Evolutionary conservation across 1,140 invertebrate species (phyloP).

Genomic region (Drosophila kepulauana): DNA sequence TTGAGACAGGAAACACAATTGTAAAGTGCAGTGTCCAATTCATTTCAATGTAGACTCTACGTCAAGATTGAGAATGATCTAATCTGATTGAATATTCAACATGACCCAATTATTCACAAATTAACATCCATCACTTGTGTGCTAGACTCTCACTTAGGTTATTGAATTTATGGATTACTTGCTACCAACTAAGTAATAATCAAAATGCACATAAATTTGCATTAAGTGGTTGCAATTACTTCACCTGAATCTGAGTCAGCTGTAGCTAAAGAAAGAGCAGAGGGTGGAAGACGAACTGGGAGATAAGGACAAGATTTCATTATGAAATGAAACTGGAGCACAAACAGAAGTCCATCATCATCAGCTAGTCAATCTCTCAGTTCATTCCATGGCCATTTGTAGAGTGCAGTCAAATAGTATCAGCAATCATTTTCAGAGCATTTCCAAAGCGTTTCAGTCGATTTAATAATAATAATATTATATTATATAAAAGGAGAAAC

Average conservation of each 20-base stretch:
- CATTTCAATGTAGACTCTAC: neutral
- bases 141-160: conserved; percentile 7
- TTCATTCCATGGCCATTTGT: conserved; percentile 42
- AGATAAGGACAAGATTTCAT: conserved; percentile 8
- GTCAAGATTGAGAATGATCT: neutral
- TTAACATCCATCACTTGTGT: conserved; percentile 19
- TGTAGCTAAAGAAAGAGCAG: neutral
- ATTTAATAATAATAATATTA: conserved; percentile 66
- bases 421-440: conserved; percentile 46
- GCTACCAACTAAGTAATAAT: conserved; percentile 50
- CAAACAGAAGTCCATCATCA: conserved; percentile 18
- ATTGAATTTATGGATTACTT: conserved; percentile 34
- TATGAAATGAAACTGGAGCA: conserved; percentile 11
- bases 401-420: conserved; percentile 51
- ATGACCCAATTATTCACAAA: conserved; percentile 21
- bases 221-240: conserved; percentile 65
- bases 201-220: conserved; percentile 67
- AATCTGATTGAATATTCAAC: conserved; percentile 19
- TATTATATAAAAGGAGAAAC: conserved; percentile 14
- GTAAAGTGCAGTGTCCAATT: neutral
- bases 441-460: conserved; percentile 55
- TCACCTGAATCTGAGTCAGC: conserved; percentile 32
- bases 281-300: neutral
- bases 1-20: neutral
- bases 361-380: neutral